phyloP scores from a whole-genome alignment of 2,888 invertebrate genomes.

The Aspidiotus destructor region DNA sequence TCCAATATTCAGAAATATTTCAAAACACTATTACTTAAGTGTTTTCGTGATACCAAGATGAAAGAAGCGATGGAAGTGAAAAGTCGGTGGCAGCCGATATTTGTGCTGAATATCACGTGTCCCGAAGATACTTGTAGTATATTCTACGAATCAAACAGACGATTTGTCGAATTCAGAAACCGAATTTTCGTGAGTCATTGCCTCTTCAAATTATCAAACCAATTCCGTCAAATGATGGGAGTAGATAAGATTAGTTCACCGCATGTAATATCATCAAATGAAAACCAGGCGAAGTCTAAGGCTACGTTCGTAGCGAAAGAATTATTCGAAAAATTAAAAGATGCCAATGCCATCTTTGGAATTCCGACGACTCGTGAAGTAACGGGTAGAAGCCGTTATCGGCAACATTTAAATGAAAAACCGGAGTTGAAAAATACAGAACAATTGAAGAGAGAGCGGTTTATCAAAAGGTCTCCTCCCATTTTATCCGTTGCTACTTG shows the following conservation, averaged over 20 bases:
- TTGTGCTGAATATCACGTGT: conserved; percentile 16
- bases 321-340: conserved; percentile 10
- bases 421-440: no score
- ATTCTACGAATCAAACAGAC: conserved; percentile 2
- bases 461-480: no score
- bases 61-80: not conserved
- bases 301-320: not conserved
- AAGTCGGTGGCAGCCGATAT: not conserved
- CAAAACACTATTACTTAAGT: not conserved
- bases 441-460: no score
- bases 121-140: conserved; percentile 8
- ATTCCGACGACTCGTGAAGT: conserved; percentile 12
- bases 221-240: not conserved
- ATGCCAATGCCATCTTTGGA: conserved; percentile 5
- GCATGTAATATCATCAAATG: not conserved
- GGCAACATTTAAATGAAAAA: no score
- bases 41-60: not conserved
- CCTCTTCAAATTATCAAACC: conserved; percentile 7
- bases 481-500: no score
- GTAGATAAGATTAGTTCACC: not conserved
- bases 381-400: not conserved
- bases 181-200: conserved; percentile 5
- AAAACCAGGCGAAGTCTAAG: conserved; percentile 11
- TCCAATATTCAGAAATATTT: conserved; percentile 10
- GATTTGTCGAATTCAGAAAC: conserved; percentile 13